These are phyloP conservation scores for Drosophila kepulauana DNA, from an alignment of 1,140 invertebrate species.

Conservation along the genomic window DNA sequence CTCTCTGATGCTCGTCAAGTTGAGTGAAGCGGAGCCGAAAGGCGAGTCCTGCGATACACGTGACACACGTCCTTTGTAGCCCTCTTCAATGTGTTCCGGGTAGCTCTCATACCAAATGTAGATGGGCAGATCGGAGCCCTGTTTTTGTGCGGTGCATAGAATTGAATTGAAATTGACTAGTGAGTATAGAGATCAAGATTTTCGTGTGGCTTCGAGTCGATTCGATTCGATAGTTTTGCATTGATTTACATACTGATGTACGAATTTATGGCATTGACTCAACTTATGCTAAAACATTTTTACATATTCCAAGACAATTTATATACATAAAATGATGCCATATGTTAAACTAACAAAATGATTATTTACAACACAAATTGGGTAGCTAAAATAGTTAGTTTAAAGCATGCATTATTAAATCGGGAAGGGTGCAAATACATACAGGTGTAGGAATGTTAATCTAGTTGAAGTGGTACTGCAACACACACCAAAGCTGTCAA, in stretches of 20 bases:
- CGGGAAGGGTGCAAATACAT: neutral
- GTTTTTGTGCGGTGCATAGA: slow-evolving; percentile 69
- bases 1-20: slow-evolving; percentile 96
- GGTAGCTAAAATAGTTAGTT: neutral
- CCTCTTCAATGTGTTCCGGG: slow-evolving; percentile 96
- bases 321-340: neutral
- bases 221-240: slow-evolving; percentile 20
- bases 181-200: neutral
- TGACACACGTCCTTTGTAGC: slow-evolving; percentile 95
- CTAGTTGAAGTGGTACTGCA: neutral
- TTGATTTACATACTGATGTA: slow-evolving; percentile 21
- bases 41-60: slow-evolving; percentile 93
- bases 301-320: slow-evolving; percentile 40
- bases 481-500: slow-evolving; percentile 45
- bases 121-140: slow-evolving; percentile 97
- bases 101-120: slow-evolving; percentile 99
- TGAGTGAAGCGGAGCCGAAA: slow-evolving; percentile 96
- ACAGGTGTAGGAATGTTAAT: slow-evolving; percentile 5
- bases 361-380: neutral
- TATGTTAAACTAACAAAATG: neutral
- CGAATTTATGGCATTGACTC: slow-evolving; percentile 21
- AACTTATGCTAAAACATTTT: slow-evolving; percentile 48
- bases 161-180: slow-evolving; percentile 28
- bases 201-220: slow-evolving; percentile 2
- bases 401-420: neutral